Percentiles rank a stretch among this genome's conserved stretches.
Conservation (phyloP, 2,888 invertebrate species). For the Epinotia demarniana region DNA sequence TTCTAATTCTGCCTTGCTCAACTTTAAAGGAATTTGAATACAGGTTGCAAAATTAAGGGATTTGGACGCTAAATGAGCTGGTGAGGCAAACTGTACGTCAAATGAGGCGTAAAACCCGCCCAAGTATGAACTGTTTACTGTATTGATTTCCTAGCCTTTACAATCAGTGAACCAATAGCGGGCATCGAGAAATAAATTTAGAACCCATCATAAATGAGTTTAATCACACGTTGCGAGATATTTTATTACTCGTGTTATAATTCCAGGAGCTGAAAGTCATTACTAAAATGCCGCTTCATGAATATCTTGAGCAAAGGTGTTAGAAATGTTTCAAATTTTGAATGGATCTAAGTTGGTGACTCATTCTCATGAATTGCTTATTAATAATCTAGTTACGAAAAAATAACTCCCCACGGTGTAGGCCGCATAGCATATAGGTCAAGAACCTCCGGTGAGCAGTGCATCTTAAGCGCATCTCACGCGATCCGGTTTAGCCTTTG, state of each 20-base stretch:
- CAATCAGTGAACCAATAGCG: slow-evolving; percentile 23
- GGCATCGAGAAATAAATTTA: slow-evolving; percentile 22
- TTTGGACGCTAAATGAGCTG: slow-evolving; percentile 26
- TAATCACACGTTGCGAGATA: slow-evolving; percentile 9
- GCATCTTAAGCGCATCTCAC: slow-evolving; percentile 59
- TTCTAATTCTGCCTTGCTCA: slow-evolving; percentile 15
- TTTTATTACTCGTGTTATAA: slow-evolving; percentile 2
- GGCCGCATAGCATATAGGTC: slow-evolving; percentile 64
- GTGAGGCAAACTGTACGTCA: slow-evolving; percentile 35
- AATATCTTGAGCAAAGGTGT: background rate
- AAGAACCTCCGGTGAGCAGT: slow-evolving; percentile 65
- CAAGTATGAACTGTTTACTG: slow-evolving; percentile 55
- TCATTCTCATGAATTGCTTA: slow-evolving; percentile 21
- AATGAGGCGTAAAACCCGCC: slow-evolving; percentile 59
- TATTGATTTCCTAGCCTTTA: slow-evolving; percentile 55
- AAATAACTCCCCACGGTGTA: slow-evolving; percentile 55
- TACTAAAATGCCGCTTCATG: background rate
- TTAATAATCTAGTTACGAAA: slow-evolving; percentile 56
- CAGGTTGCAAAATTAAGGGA: slow-evolving; percentile 30
- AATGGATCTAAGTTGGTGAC: slow-evolving; percentile 1
- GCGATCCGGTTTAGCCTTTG: slow-evolving; percentile 57
- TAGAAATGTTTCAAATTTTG: background rate
- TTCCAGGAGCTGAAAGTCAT: slow-evolving; percentile 1
- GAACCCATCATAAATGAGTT: slow-evolving; percentile 10
- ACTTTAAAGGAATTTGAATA: slow-evolving; percentile 7